Evolutionary conservation across 2,797 vertebrate genomes (phyloP), one percentile per base, ranked within the genome.

Genomic region (Hippopotamyrus pictus): DNA sequence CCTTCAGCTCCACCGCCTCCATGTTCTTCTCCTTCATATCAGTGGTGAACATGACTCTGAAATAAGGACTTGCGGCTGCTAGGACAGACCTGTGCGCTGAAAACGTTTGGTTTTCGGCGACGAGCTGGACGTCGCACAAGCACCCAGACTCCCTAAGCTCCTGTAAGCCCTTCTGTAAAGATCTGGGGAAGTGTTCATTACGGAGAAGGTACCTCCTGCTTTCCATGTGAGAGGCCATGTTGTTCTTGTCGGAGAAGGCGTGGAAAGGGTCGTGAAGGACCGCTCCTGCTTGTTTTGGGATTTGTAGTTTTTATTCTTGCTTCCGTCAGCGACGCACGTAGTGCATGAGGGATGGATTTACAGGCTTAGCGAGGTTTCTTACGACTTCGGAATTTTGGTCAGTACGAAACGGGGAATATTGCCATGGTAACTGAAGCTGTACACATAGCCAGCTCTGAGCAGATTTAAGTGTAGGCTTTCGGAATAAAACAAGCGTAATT

Each of bases 31-130:
- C 89, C 89, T 12, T 84, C 89, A 88, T 88, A 22, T 90, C 87
- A 5, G 76, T 86, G 11, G 88, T 90, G 25, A 90, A 90, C 89
- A 90, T 90, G 8, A 90, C 51, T 57, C 88, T 88, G 50, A 90
- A 90, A 85, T 90, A 90, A 46, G 57, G 88, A n/a, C 89, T 90
- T 5, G 89, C 89, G 9, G 89, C 89, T 5, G 89, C 89, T 8
- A 90, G 76, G 5, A 90, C 88, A 37, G 89, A 88, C 88, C 59
- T 88, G 22, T 90, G 89, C 57, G 88, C 89, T 50, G 48, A 86
- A 86, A 90, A 90, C 29, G 59, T 88, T 33, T 85, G n/a, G 57
- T 79, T 76, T 86, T 88, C 89, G 5, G 89, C 89, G 2, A 86
- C 33, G 1, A 90, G 89, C 19, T 54, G 89, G 51, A 90, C 88